Evolutionary conservation across 1,140 invertebrate genomes (phyloP).

Genomic region (Drosophila ogumai): DNA sequence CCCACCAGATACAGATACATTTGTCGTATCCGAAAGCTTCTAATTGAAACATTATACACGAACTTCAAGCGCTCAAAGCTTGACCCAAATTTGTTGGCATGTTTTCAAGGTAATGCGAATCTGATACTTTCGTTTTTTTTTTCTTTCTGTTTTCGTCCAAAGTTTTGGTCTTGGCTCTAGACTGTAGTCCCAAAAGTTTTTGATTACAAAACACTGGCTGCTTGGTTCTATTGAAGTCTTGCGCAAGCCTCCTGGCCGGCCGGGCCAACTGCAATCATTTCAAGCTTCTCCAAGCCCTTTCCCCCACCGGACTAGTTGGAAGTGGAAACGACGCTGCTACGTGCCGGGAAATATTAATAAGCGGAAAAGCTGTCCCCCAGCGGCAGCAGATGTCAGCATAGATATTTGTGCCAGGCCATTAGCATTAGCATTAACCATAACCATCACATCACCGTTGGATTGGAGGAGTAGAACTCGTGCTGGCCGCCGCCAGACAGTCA

Average conservation of each 20-base stretch:
- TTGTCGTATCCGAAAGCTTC: conserved; percentile 49
- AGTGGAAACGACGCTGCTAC: conserved; percentile 44
- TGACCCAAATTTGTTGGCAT: conserved; percentile 71
- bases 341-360: conserved; percentile 79
- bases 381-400: conserved; percentile 50
- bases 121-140: conserved; percentile 74
- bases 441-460: conserved; percentile 64
- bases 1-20: conserved; percentile 21
- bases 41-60: conserved; percentile 71
- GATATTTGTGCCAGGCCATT: conserved; percentile 72
- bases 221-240: conserved; percentile 64
- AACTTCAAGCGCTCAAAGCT: conserved; percentile 53
- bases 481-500: conserved; percentile 48
- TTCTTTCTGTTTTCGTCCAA: conserved; percentile 33
- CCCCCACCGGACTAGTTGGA: conserved; percentile 9
- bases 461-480: conserved; percentile 61
- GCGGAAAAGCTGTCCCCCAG: conserved; percentile 68
- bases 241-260: conserved; percentile 44
- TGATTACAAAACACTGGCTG: conserved; percentile 54
- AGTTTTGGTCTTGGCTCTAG: conserved; percentile 11
- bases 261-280: conserved; percentile 61
- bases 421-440: conserved; percentile 36
- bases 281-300: conserved; percentile 26
- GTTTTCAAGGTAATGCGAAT: conserved; percentile 76
- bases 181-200: conserved; percentile 53